Evolutionary conservation across 1,140 invertebrate genomes (phyloP).

Genomic region (Globodera rostochiensis): DNA sequence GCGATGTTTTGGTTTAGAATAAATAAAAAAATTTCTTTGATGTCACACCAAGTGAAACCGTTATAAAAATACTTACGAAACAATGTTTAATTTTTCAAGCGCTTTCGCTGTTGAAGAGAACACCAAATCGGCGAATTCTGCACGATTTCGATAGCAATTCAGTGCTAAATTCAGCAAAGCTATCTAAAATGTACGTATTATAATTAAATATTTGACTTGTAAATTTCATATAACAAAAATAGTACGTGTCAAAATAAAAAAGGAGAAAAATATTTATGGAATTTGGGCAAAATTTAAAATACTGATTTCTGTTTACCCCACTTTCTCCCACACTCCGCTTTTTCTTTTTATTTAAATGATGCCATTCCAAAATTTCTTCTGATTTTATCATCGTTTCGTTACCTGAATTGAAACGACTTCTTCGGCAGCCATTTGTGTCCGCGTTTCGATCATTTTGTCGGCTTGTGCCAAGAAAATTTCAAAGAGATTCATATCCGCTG

Average conservation of each 20-base stretch:
- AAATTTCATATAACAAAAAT: too few relatives aligned
- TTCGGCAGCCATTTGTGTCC: slow-evolving; percentile 83
- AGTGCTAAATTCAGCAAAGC: slow-evolving; percentile 88
- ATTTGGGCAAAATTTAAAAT: too few relatives aligned
- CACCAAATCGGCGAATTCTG: slow-evolving; percentile 93
- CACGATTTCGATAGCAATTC: slow-evolving; percentile 90
- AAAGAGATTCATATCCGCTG: slow-evolving; percentile 87
- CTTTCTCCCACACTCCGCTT: neutral
- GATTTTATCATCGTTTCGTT: slow-evolving; percentile 16
- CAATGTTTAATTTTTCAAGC: slow-evolving; percentile 78
- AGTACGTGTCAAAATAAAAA: too few relatives aligned
- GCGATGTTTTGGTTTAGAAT: slow-evolving; percentile 2
- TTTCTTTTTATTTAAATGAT: too few relatives aligned
- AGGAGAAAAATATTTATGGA: too few relatives aligned
- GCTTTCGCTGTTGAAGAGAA: slow-evolving; percentile 83
- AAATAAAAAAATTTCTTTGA: slow-evolving; percentile 6
- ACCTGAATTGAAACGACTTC: slow-evolving; percentile 94
- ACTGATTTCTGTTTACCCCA: too few relatives aligned
- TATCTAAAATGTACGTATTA: slow-evolving; percentile 40
- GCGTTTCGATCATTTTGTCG: slow-evolving; percentile 76
- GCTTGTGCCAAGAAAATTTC: slow-evolving; percentile 98
- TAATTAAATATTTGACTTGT: too few relatives aligned
- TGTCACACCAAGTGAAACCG: neutral
- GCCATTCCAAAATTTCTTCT: too few relatives aligned
- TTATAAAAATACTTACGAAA: slow-evolving; percentile 71